Evolutionary conservation across 1,140 invertebrate species (phyloP), one percentile per base, ranked within the genome.

Genomic region (Leptinotarsa undecemlineata): DNA sequence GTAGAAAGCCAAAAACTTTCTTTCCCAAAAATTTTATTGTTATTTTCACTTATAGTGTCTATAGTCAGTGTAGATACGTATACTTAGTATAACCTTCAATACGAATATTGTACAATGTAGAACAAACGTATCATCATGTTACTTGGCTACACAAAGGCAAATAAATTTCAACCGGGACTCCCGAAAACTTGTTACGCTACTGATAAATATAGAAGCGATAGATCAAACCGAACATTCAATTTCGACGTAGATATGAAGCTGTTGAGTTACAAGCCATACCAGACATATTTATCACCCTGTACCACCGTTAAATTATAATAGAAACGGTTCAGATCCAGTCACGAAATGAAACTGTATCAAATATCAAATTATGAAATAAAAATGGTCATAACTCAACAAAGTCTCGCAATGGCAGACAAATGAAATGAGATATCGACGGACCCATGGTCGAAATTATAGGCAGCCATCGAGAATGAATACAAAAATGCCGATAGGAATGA

Each of bases 291-390:
- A 57, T 57, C 51, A 57, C 51, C 51, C 51, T 57, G 51, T 57
- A 57, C n/a, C 15, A 57, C 51, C 51, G 5, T 19, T 15, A 67
- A 23, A 67, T 67, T n/a, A 21, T 67, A 67, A 33, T 42, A 67
- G 64, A 26, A 67, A 67, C 42, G 26, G 64, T 67, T 67, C 11
- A 67, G 23, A 67, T 23, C 64, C n/a, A 67, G 64, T 67, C 64
- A 67, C 64, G 64, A 67, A n/a, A 14, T 67, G 23, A 67, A 67
- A 42, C 23, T 26, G 64, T 67, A 67, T 67, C 17, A 67, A 67
- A 67, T 64, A 23, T 64, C 23, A 67, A 67, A 26, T 67, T 21
- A 57, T 57, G 51, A 57, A 14, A 57, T 57, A 57, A 57, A 57
- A 57, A 57, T 57, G 51, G 51, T 57, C 51, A 57, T 57, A 57